Percentiles rank a stretch among this genome's conserved stretches.
phyloP scores from a whole-genome alignment of 2,888 invertebrate species.

The Sminthurides aquaticus region DNA sequence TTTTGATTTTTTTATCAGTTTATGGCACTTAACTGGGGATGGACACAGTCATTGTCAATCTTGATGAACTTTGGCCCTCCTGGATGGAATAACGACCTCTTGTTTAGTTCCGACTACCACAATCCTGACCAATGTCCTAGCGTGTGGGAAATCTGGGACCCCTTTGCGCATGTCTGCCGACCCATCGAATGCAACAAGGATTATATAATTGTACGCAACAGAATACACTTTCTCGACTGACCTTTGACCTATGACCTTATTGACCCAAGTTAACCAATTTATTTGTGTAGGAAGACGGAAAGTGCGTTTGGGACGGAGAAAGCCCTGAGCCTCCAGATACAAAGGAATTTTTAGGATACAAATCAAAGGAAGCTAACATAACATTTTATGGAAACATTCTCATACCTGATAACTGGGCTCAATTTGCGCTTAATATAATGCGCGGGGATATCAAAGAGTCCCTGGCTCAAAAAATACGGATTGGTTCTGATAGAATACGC shows the following conservation, averaged over 20 bases:
- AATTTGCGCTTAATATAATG: slow-evolving; percentile 4
- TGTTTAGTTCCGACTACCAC: slow-evolving; percentile 10
- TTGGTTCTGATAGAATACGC: not conserved
- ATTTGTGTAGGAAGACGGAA: slow-evolving; percentile 9
- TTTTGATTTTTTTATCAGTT: not conserved
- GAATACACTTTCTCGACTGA: no score
- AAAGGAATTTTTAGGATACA: slow-evolving; percentile 5
- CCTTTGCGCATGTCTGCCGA: slow-evolving; percentile 9
- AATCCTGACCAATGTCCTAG: slow-evolving; percentile 12
- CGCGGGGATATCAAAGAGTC: not conserved
- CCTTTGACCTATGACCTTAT: not conserved
- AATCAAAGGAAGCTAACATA: slow-evolving; percentile 10
- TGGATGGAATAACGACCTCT: slow-evolving; percentile 15
- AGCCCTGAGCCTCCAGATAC: slow-evolving; percentile 5
- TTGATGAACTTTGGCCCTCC: slow-evolving; percentile 15
- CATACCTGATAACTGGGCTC: not conserved
- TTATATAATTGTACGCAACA: not conserved
- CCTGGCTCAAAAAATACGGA: slow-evolving; percentile 5
- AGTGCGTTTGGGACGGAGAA: slow-evolving; percentile 14
- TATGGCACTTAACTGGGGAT: slow-evolving; percentile 1
- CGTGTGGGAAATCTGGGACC: slow-evolving; percentile 18
- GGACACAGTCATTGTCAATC: slow-evolving; percentile 9
- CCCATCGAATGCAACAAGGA: slow-evolving; percentile 8
- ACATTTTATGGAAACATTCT: slow-evolving; percentile 11
- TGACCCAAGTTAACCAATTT: no score